Evolutionary conservation across 2,113 vertebrate genomes (phyloP), one percentile per base, ranked within the genome.

Genomic region (Prionailurus viverrinus): DNA sequence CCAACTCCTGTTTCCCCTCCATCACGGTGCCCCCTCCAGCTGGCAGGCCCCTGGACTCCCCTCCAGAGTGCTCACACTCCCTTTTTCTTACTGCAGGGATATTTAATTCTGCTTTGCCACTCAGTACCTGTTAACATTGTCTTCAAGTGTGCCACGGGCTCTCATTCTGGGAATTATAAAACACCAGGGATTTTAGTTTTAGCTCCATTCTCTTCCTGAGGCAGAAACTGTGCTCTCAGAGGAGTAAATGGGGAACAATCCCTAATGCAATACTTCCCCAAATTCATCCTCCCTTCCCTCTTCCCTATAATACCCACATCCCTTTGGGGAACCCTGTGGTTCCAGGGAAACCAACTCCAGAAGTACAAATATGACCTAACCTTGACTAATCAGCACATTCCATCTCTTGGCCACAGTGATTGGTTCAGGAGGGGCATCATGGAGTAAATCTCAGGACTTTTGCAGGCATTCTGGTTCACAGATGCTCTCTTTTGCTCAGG

Each of bases 101-200:
- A 85, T 73, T 97, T 73, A 58, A 61, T 55, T 89, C 68, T 89
- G 53, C 48, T n/a, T 39, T 21, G 78, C 7, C 21, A 16, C 19
- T 15, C 73, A 36, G 15, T 36, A 91, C 41, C 36, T 19, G 48
- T 84, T 65, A 85, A 73, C 39, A n/a, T 48, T 16, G 10, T 83
- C 71, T 89, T 92, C 55, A 74, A 39, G 18, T 16, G 1, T 41
- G 41, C 31, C 87, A 68, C 13, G 25, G 33, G 23, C 41, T 73
- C 23, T 61, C 85, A 74, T 86, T 83, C 55, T 61, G 61, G 80
- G 39, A 85, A 76, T 82, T 80, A 69, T 21, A 16, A 66, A 90
- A 95, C 80, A 74, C n/a, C 25, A 69, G 61, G 68, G 55, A 86
- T 68, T 51, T 94, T 91, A 31, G n/a, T 83, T 87, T 86, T 83